Evolutionary conservation across 2,113 vertebrate species (phyloP), one percentile per base, ranked within the genome.

Genomic region (Phocoena phocoena): DNA sequence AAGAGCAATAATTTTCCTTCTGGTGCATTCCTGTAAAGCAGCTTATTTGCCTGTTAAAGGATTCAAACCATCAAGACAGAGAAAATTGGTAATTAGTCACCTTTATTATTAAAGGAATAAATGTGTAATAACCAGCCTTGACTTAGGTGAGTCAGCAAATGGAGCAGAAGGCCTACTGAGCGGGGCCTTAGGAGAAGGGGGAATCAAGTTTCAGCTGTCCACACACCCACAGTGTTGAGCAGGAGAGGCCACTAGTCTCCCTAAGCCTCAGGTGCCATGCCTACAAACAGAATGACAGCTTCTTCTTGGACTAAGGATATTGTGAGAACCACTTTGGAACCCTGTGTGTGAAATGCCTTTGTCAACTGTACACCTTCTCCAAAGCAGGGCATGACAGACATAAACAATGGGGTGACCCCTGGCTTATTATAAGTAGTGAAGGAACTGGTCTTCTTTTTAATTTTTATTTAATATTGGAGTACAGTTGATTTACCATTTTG

Each of bases 91-190:
- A 93, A 93, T 92, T 93, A 97, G 86, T 90, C 87, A 83, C 70
- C 38, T 93, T 93, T 84, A 81, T 92, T 93, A 93, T 90, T 97
- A 74, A 97, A 74, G 31, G 38, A 95, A 91, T 74, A 94, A 90
- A 88, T 47, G 26, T 33, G 36, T 79, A 89, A 20, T 67, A 95
- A 87, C 36, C 36, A 80, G 38, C 23, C 47, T 95, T n/a, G 55
- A 68, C 50, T 41, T 70, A 58, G 60, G 58, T 10, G 63, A 70
- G 71, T 62, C 53, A n/a, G 50, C 44, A 47, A 13, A 15, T 0
- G 28, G 8, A 95, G 58, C 26, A 85, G 38, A 76, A 68, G 20
- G 26, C 11, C 28, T 5, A 36, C 6, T 8, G 31, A 58, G 25
- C 26, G 2, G 10, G 38, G 28, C n/a, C 10, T 7, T 1, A 5